Conservation (phyloP, 2,888 invertebrate genomes). For the Drosophila meridionalis region DNA sequence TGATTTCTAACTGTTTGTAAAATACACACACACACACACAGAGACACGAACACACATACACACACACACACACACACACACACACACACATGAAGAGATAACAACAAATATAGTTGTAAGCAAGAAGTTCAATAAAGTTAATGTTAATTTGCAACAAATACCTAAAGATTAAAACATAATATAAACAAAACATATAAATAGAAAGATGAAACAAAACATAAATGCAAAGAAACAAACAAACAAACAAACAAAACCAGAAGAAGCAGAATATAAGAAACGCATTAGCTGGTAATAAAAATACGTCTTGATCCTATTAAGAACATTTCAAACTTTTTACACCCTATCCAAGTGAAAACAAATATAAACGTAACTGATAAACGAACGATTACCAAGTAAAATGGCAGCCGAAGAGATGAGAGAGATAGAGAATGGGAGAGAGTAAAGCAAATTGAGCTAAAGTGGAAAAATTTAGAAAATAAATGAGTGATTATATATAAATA, state of each 20-base stretch:
- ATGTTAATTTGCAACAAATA: slow-evolving; percentile 56
- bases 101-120: slow-evolving; percentile 26
- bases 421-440: neutral
- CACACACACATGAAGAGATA: slow-evolving; percentile 16
- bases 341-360: slow-evolving; percentile 51
- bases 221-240: slow-evolving; percentile 8
- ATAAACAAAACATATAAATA: slow-evolving; percentile 18
- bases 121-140: slow-evolving; percentile 36
- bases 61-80: slow-evolving; percentile 2
- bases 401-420: slow-evolving; percentile 7
- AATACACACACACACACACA: slow-evolving; percentile 31
- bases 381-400: slow-evolving; percentile 54
- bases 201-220: slow-evolving; percentile 37
- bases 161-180: slow-evolving; percentile 26
- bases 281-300: slow-evolving; percentile 51
- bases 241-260: neutral
- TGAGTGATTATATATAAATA: slow-evolving; percentile 72
- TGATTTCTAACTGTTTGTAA: slow-evolving; percentile 57
- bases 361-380: slow-evolving; percentile 55
- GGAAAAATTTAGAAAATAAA: slow-evolving; percentile 66
- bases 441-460: slow-evolving; percentile 34
- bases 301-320: slow-evolving; percentile 64
- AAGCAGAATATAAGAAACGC: slow-evolving; percentile 1
- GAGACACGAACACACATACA: slow-evolving; percentile 7
- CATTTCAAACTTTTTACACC: slow-evolving; percentile 71